Evolutionary conservation across 2,888 invertebrate genomes (phyloP).

Genomic region (Empis stercorea): DNA sequence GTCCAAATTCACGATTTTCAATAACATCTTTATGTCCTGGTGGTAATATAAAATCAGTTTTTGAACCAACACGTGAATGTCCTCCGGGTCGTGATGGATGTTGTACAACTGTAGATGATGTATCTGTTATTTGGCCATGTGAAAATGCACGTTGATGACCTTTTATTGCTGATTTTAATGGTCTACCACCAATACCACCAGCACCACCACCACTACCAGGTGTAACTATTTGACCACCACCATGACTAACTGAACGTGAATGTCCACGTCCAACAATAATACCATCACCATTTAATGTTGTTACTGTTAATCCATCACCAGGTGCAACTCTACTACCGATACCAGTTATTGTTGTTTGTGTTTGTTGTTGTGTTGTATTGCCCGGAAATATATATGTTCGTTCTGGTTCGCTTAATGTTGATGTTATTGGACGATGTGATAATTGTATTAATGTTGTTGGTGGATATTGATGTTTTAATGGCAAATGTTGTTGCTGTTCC

Average conservation of each 20-base stretch:
- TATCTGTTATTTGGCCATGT: slow-evolving; percentile 70
- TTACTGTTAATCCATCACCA: not conserved
- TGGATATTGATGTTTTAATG: slow-evolving; percentile 11
- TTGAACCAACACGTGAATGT: slow-evolving; percentile 70
- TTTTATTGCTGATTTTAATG: slow-evolving; percentile 57
- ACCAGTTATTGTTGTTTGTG: slow-evolving; percentile 13
- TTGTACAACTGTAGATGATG: slow-evolving; percentile 31
- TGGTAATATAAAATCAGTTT: slow-evolving; percentile 79
- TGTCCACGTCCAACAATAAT: slow-evolving; percentile 41
- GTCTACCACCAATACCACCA: too few species aligned
- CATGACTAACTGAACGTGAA: slow-evolving; percentile 74
- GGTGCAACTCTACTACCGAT: slow-evolving; percentile 15
- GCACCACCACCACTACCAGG: too few species aligned
- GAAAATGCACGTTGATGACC: slow-evolving; percentile 77
- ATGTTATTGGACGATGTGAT: not conserved
- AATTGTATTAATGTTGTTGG: slow-evolving; percentile 4
- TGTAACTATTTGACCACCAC: slow-evolving; percentile 46
- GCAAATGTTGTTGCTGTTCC: slow-evolving; percentile 13
- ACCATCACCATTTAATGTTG: slow-evolving; percentile 1
- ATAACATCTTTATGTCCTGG: slow-evolving; percentile 71
- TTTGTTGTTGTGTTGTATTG: slow-evolving; percentile 9
- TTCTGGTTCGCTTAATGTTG: slow-evolving; percentile 25
- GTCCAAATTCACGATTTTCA: slow-evolving; percentile 43
- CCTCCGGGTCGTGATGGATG: slow-evolving; percentile 41
- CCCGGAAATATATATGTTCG: slow-evolving; percentile 34